phyloP scores from a whole-genome alignment of 1,140 invertebrate genomes.

The Habropoda laboriosa region DNA sequence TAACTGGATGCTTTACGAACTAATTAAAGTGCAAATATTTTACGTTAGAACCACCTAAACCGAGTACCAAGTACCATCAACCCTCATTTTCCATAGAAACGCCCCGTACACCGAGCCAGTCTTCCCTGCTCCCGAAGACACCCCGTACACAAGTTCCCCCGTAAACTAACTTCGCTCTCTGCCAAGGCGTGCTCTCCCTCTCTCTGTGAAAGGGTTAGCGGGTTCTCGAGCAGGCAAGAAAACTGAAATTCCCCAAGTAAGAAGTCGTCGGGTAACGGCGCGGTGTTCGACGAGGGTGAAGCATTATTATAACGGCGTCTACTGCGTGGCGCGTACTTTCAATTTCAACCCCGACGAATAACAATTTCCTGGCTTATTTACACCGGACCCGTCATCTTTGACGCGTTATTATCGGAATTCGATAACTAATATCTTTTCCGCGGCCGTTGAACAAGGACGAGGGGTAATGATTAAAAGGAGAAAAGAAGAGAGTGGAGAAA shows the following conservation, averaged over 20 bases:
- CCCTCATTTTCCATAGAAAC: conserved; percentile 3
- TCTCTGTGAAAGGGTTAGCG: conserved; percentile 1
- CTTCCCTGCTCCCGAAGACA: not conserved
- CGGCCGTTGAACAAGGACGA: conserved; percentile 11
- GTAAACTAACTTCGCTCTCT: conserved; percentile 10
- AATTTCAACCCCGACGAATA: conserved; percentile 41
- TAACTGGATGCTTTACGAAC: too few relatives aligned
- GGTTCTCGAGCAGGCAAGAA: not conserved
- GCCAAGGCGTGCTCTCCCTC: not conserved
- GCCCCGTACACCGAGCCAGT: not conserved
- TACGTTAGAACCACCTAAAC: not conserved
- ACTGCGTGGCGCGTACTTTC: conserved; percentile 18
- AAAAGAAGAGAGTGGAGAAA: not conserved
- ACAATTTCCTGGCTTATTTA: conserved; percentile 55
- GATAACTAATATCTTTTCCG: conserved; percentile 56
- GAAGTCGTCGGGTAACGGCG: not conserved
- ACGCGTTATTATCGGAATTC: conserved; percentile 59
- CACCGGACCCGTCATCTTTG: conserved; percentile 45
- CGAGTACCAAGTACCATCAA: not conserved
- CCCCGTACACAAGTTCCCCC: not conserved
- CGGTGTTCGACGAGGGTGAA: conserved; percentile 15
- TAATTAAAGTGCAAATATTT: not conserved
- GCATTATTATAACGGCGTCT: conserved; percentile 16
- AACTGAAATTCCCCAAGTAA: not conserved
- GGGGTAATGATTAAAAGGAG: conserved; percentile 8